Conservation (phyloP, 2,113 vertebrate species). For the Odobenus rosmarus region DNA sequence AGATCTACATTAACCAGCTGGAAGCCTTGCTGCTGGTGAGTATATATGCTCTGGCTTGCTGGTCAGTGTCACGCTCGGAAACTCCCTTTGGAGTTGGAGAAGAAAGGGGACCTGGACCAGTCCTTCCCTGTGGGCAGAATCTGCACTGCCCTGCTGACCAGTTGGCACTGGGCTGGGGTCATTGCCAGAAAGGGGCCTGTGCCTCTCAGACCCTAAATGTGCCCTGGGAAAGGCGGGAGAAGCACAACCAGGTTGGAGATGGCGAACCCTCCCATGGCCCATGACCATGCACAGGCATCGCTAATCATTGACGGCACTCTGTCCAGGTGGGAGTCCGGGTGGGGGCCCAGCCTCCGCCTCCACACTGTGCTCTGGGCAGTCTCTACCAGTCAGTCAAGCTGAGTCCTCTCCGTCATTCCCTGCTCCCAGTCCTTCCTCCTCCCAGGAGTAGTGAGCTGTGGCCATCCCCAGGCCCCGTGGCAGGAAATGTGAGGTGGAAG, state of each 20-base stretch:
- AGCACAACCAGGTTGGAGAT: neutral
- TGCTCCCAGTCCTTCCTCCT: neutral
- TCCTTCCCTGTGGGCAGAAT: too few relatives aligned
- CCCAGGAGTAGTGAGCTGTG: neutral
- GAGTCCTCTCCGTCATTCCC: neutral
- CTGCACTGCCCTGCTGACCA: neutral
- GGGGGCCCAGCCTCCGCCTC: too few relatives aligned
- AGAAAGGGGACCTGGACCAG: neutral
- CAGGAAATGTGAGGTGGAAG: neutral
- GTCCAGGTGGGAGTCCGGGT: neutral
- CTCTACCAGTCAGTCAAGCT: neutral
- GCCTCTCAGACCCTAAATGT: neutral
- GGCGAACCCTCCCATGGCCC: rapidly evolving
- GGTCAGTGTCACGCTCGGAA: neutral
- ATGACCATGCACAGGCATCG: rapidly evolving
- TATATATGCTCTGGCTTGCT: neutral
- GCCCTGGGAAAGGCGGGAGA: neutral
- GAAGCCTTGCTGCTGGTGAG: conserved; percentile 96
- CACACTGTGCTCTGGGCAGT: neutral
- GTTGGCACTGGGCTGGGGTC: neutral
- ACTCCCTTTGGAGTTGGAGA: neutral
- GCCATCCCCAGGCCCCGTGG: neutral
- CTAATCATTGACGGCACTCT: neutral
- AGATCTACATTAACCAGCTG: conserved; percentile 99
- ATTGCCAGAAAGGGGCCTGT: neutral